A percentile compares a stretch with the other conserved stretches of the same genome.
Evolutionary conservation across 2,888 invertebrate species (phyloP).

Genomic region (Xestia c-nigrum): DNA sequence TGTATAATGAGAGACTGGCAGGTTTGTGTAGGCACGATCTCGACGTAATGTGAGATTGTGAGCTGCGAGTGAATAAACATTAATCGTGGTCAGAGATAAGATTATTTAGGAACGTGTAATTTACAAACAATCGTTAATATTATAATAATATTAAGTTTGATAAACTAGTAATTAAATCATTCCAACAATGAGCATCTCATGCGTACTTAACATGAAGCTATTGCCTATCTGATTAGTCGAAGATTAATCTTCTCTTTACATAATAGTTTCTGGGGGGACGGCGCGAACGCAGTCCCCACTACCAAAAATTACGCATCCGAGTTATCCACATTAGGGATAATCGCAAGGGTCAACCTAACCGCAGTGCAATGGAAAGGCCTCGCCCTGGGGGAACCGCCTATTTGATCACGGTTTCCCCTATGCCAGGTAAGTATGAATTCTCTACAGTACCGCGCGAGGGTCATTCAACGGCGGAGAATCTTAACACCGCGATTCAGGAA

Average conservation of each 20-base stretch:
- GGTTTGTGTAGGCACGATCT: conserved; percentile 46
- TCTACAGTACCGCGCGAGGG: neutral
- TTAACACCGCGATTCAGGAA: conserved; percentile 52
- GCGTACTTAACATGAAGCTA: too few species aligned
- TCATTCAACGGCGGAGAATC: conserved; percentile 52
- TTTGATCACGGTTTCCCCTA: conserved; percentile 56
- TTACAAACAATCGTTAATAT: conserved; percentile 14
- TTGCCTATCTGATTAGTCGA: too few species aligned
- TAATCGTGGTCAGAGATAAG: conserved; percentile 11
- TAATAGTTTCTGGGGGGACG: conserved; percentile 36
- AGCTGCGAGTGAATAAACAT: conserved; percentile 28
- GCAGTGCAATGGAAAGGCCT: conserved; percentile 55
- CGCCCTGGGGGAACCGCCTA: conserved; percentile 59
- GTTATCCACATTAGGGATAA: conserved; percentile 57
- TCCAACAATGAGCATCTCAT: too few species aligned
- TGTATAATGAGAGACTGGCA: conserved; percentile 42
- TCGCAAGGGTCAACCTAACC: conserved; percentile 56
- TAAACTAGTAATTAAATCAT: too few species aligned
- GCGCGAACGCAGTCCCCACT: conserved; percentile 61
- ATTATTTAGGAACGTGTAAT: conserved; percentile 18
- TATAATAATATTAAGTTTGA: too few species aligned
- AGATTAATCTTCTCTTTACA: too few species aligned
- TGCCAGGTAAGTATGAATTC: conserved; percentile 54
- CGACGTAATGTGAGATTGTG: conserved; percentile 33
- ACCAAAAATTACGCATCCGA: conserved; percentile 58